These are phyloP conservation scores for Cerastoderma edule DNA, from an alignment of 2,888 invertebrate species.

Conservation along the genomic window DNA sequence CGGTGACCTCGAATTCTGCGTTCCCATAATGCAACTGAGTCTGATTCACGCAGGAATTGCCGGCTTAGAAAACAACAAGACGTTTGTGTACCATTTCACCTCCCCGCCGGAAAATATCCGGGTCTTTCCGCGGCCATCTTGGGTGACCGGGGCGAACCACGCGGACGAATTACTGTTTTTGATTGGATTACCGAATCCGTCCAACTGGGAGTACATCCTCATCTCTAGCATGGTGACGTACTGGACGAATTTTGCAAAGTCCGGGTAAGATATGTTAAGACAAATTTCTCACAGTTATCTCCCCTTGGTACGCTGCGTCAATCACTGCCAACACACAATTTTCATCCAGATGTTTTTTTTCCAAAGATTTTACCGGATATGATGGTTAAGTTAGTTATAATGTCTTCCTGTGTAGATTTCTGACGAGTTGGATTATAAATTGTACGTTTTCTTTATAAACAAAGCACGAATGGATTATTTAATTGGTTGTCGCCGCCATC, in stretches of 20 bases:
- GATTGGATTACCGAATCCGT: background rate
- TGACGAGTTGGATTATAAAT: too few relatives aligned
- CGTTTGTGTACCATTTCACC: background rate
- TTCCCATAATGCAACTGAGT: background rate
- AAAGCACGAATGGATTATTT: too few relatives aligned
- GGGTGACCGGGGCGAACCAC: background rate
- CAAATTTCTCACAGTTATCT: background rate
- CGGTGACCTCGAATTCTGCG: background rate
- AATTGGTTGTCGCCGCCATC: too few relatives aligned
- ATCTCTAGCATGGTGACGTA: conserved; percentile 3
- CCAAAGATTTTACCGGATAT: too few relatives aligned
- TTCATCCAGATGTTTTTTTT: too few relatives aligned
- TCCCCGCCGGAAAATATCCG: background rate
- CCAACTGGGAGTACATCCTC: background rate
- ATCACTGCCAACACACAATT: too few relatives aligned
- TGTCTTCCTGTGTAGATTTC: too few relatives aligned
- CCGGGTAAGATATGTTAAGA: background rate
- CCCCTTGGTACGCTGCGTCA: too few relatives aligned
- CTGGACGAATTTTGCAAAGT: background rate
- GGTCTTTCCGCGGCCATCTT: background rate
- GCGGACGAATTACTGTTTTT: background rate
- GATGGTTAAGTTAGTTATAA: too few relatives aligned
- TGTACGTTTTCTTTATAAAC: too few relatives aligned
- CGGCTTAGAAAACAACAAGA: conserved; percentile 3
- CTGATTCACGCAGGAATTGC: background rate